These are phyloP conservation scores for Nansenia antarctica DNA, from an alignment of 2,113 vertebrate genomes.

Conservation along the genomic window DNA sequence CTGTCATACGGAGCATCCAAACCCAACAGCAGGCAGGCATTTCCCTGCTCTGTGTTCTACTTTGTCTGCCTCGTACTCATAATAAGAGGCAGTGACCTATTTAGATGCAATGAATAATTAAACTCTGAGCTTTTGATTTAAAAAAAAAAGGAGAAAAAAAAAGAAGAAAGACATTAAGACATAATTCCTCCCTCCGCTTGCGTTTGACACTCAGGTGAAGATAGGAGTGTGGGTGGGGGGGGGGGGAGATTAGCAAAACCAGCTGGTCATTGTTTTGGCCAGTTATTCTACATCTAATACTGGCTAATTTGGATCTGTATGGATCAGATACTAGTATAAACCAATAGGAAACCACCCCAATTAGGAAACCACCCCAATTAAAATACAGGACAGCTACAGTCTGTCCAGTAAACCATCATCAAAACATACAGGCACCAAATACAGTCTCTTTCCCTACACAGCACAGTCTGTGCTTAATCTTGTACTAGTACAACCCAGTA, in stretches of 20 bases:
- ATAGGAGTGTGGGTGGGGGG: too few relatives aligned
- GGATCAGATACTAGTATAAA: background rate
- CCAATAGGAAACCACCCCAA: too few relatives aligned
- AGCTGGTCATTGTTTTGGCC: background rate
- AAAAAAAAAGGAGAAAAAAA: too few relatives aligned
- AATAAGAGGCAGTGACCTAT: constrained; percentile 71
- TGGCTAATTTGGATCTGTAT: background rate
- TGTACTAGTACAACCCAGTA: constrained; percentile 6
- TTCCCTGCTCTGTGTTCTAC: constrained; percentile 42
- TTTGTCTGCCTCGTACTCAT: constrained; percentile 58
- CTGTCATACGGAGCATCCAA: too few relatives aligned
- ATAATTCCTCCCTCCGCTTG: constrained; percentile 36
- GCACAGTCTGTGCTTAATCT: constrained; percentile 4
- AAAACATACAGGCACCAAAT: background rate
- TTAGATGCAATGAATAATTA: constrained; percentile 73
- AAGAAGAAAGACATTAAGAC: too few relatives aligned
- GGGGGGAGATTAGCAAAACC: background rate
- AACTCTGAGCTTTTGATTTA: constrained; percentile 58
- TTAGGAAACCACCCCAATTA: background rate
- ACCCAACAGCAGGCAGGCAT: too few relatives aligned
- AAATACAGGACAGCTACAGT: background rate
- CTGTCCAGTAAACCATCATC: background rate
- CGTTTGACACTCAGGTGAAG: constrained; percentile 42
- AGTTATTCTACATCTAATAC: background rate
- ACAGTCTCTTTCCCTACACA: background rate